Percentiles rank a stretch among this genome's conserved stretches.
phyloP scores from a whole-genome alignment of 2,888 invertebrate species.

The Rhorus exstirpatorius region DNA sequence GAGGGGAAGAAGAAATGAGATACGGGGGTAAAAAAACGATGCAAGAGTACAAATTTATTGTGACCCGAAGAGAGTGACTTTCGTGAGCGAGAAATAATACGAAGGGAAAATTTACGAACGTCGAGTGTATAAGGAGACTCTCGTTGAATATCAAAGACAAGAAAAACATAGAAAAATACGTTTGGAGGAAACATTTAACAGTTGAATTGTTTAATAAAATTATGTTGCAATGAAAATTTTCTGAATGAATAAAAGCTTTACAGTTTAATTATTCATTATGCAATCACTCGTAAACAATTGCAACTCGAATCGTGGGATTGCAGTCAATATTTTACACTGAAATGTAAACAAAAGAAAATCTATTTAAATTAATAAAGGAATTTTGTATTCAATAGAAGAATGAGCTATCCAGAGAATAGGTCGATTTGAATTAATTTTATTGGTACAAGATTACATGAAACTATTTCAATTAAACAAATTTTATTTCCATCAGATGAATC shows the following conservation, averaged over 20 bases:
- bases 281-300: too few relatives aligned
- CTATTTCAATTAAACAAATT: too few relatives aligned
- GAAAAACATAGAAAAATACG: conserved; percentile 6
- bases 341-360: too few relatives aligned
- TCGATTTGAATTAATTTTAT: too few relatives aligned
- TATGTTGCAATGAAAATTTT: neutral
- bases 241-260: neutral
- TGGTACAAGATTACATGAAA: too few relatives aligned
- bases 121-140: neutral
- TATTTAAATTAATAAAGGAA: neutral
- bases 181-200: neutral
- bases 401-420: too few relatives aligned
- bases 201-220: neutral
- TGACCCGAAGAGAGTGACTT: conserved; percentile 10
- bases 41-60: conserved; percentile 47
- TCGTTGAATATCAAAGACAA: neutral
- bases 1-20: neutral
- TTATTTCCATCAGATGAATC: too few relatives aligned
- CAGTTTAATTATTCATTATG: too few relatives aligned
- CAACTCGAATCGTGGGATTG: too few relatives aligned
- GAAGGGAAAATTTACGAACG: conserved; percentile 32
- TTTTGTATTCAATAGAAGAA: neutral
- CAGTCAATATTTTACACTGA: too few relatives aligned
- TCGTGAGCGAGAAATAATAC: conserved; percentile 20
- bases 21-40: conserved; percentile 10